These are phyloP conservation scores for Ornithoptera alexandrae DNA, from an alignment of 2,888 invertebrate species.

Conservation along the genomic window DNA sequence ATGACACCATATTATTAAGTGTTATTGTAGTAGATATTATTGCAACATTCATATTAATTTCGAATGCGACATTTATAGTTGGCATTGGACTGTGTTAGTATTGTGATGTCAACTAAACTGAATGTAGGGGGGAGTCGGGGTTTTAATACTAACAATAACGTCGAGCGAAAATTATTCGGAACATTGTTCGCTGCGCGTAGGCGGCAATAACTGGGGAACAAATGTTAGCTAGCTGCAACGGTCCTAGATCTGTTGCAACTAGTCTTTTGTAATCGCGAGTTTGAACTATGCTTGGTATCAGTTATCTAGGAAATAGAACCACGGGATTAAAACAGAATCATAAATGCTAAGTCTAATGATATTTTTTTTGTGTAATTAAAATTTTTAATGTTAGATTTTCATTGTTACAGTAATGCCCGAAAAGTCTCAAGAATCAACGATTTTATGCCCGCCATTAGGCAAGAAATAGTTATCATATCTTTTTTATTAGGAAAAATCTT, in stretches of 20 bases:
- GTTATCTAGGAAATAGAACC: not conserved
- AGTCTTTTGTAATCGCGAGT: conserved; percentile 9
- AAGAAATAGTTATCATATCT: no score
- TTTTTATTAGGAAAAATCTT: no score
- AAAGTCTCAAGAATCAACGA: no score
- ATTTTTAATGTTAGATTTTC: no score
- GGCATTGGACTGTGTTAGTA: conserved; percentile 7
- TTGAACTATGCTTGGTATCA: conserved; percentile 18
- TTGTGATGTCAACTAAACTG: conserved; percentile 32
- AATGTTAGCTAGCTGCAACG: conserved; percentile 28
- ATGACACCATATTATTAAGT: not conserved
- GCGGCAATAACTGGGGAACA: conserved; percentile 30
- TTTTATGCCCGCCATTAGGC: no score
- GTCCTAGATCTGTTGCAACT: conserved; percentile 13
- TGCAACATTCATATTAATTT: not conserved
- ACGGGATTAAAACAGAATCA: not conserved
- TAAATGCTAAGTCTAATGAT: not conserved
- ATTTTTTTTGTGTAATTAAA: no score
- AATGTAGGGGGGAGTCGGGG: conserved; percentile 26
- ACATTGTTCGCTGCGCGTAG: conserved; percentile 30
- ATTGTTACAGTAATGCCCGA: no score
- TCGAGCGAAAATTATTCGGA: conserved; percentile 27
- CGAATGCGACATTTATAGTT: not conserved
- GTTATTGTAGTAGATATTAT: not conserved
- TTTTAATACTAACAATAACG: conserved; percentile 20